Evolutionary conservation across 2,113 vertebrate genomes (phyloP).

Genomic region (Eulemur rufifrons): DNA sequence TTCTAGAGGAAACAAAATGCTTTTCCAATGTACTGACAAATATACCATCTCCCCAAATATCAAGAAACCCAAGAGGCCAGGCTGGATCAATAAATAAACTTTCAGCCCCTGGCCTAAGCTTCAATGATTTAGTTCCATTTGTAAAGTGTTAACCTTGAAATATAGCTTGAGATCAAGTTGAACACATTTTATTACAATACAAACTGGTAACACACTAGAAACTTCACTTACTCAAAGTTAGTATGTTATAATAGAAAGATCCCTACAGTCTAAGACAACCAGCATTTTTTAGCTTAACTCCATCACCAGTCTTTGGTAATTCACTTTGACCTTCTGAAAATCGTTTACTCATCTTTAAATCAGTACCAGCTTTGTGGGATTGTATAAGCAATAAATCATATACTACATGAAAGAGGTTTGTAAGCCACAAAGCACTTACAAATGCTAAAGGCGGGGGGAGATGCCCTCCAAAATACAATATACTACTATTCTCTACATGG

Average conservation of each 20-base stretch:
- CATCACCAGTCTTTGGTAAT: not conserved
- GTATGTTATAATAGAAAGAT: constrained; percentile 10
- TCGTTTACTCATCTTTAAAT: constrained; percentile 47
- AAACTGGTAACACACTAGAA: constrained; percentile 31
- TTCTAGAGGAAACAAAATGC: constrained; percentile 77
- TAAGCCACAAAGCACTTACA: constrained; percentile 14
- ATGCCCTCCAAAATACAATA: not conserved
- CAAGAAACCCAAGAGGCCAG: constrained; percentile 83
- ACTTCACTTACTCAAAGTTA: not conserved
- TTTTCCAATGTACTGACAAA: constrained; percentile 86
- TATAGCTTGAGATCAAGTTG: constrained; percentile 70
- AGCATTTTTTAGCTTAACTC: constrained; percentile 21
- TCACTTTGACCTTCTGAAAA: constrained; percentile 47
- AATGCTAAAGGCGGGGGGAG: not conserved
- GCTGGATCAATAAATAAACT: constrained; percentile 90
- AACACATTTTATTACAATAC: constrained; percentile 53
- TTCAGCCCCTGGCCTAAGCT: constrained; percentile 80
- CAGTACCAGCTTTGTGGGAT: not conserved
- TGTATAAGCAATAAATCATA: constrained; percentile 43
- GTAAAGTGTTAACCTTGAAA: constrained; percentile 79
- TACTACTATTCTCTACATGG: not conserved
- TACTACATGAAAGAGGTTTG: not conserved
- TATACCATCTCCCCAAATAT: constrained; percentile 84
- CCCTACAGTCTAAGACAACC: constrained; percentile 25
- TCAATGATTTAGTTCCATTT: constrained; percentile 77